phyloP scores from a whole-genome alignment of 2,888 invertebrate genomes.

The Conistra vaccinii region DNA sequence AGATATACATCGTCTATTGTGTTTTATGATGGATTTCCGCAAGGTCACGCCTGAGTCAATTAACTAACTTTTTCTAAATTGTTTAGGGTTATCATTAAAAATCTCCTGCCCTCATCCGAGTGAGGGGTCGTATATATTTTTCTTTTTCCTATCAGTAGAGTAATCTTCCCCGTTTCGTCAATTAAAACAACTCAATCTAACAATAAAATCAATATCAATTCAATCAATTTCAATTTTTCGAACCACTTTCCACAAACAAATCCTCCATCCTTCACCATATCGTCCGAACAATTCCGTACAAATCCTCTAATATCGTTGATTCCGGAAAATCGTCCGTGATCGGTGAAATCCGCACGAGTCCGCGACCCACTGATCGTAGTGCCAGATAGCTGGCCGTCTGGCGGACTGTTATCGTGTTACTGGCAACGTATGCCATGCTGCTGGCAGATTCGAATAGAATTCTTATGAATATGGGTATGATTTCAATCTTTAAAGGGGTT shows the following conservation, averaged over 20 bases:
- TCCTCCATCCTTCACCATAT: constrained; percentile 1
- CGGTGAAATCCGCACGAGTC: constrained; percentile 20
- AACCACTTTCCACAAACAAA: constrained; percentile 5
- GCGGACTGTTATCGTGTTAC: constrained; percentile 34
- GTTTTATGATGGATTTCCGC: no score
- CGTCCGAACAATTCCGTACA: constrained; percentile 23
- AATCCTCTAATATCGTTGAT: constrained; percentile 46
- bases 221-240: neutral
- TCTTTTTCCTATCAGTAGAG: no score
- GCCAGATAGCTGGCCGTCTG: constrained; percentile 41
- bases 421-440: constrained; percentile 42
- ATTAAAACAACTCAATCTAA: no score
- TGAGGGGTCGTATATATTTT: no score
- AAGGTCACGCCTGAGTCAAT: no score
- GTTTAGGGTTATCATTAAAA: no score
- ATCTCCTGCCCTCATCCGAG: no score
- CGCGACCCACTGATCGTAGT: constrained; percentile 39
- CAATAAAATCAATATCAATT: no score
- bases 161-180: no score
- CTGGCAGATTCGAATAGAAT: constrained; percentile 54
- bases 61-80: no score
- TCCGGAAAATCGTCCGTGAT: constrained; percentile 29
- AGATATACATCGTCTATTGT: no score
- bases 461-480: constrained; percentile 21
- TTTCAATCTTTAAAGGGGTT: constrained; percentile 19